These are phyloP conservation scores for Aplodontia rufa DNA, from an alignment of 2,113 vertebrate species.

Conservation along the genomic window DNA sequence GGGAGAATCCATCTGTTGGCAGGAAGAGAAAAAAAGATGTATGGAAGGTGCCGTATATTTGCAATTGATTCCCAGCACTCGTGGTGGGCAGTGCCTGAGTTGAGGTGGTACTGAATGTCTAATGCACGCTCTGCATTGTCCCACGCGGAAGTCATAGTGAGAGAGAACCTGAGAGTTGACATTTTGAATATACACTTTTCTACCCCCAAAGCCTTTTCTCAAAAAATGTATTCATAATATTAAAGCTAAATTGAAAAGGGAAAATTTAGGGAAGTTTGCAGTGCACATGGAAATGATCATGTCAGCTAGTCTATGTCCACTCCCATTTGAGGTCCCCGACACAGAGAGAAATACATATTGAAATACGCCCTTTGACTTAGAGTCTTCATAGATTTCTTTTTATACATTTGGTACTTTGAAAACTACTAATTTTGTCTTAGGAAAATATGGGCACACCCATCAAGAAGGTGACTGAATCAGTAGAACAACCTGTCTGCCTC, in stretches of 20 bases:
- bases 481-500: constrained; percentile 25
- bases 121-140: neutral
- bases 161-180: neutral
- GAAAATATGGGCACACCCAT: neutral
- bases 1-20: constrained; percentile 54
- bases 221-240: neutral
- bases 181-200: neutral
- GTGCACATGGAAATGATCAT: neutral
- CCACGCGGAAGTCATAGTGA: neutral
- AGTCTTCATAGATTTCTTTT: neutral
- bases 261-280: neutral
- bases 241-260: neutral
- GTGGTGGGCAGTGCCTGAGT: neutral
- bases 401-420: neutral
- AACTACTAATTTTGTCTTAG: constrained; percentile 29
- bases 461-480: neutral
- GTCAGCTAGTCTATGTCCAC: neutral
- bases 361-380: neutral
- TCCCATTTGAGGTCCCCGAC: neutral
- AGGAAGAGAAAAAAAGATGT: constrained; percentile 34
- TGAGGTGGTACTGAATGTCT: neutral
- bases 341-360: neutral
- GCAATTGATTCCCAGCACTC: neutral
- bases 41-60: neutral
- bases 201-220: neutral